A percentile compares a stretch with the other conserved stretches of the same genome.
Evolutionary conservation across 2,888 invertebrate species (phyloP).

Genomic region (Hemaris fuciformis): DNA sequence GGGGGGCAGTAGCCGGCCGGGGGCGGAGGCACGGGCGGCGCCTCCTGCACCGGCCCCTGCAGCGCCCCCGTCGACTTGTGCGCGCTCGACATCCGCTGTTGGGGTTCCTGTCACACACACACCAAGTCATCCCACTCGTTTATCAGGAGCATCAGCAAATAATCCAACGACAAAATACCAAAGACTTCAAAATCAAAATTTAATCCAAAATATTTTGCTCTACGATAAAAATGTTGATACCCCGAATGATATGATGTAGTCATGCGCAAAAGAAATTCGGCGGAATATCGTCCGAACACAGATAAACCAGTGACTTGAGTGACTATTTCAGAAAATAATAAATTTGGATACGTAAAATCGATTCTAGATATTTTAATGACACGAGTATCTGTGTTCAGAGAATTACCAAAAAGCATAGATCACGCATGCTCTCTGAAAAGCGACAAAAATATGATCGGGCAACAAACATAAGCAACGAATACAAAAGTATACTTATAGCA

Average conservation of each 20-base stretch:
- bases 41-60: constrained; percentile 57
- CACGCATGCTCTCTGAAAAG: constrained; percentile 1
- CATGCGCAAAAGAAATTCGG: background rate
- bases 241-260: background rate
- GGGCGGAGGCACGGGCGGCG: constrained; percentile 72
- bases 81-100: constrained; percentile 29
- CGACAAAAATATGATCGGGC: background rate
- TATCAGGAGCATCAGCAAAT: background rate
- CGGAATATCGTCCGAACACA: background rate
- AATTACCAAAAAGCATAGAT: constrained; percentile 4
- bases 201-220: background rate
- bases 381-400: background rate
- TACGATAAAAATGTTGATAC: background rate
- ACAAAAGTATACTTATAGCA: background rate
- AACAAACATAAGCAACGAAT: background rate
- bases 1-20: constrained; percentile 61
- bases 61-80: constrained; percentile 69
- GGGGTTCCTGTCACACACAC: constrained; percentile 27
- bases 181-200: constrained; percentile 2
- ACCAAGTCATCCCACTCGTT: background rate
- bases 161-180: constrained; percentile 20
- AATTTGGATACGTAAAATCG: background rate
- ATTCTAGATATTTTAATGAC: background rate
- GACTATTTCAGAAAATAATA: background rate
- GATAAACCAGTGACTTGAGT: background rate